Conservation (phyloP, 2,797 vertebrate species). For the Phrynocephalus forsythii region DNA sequence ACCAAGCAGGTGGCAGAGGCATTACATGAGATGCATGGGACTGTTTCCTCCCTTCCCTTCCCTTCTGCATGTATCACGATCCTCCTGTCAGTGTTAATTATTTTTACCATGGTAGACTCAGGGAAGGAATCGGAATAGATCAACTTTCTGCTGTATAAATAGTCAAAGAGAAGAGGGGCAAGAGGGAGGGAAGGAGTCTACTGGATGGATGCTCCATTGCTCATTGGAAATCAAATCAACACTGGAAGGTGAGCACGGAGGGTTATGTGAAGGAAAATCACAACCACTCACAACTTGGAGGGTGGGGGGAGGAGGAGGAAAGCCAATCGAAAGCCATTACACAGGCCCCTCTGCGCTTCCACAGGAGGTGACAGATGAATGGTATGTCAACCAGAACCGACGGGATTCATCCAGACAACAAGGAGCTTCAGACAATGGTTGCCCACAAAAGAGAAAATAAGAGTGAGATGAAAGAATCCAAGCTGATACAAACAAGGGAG, state of each 20-base stretch:
- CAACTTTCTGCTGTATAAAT: slow-evolving; percentile 59
- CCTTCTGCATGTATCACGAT: slow-evolving; percentile 33
- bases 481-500: slow-evolving; percentile 48
- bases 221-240: slow-evolving; percentile 33
- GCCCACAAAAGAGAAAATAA: slow-evolving; percentile 27
- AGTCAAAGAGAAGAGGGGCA: slow-evolving; percentile 32
- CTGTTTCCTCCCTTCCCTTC: neutral
- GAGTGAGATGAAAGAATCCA: neutral
- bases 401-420: slow-evolving; percentile 22
- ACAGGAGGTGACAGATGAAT: slow-evolving; percentile 24
- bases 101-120: slow-evolving; percentile 6
- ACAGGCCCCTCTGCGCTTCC: slow-evolving; percentile 6
- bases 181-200: slow-evolving; percentile 39
- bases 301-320: neutral
- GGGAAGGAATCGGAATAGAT: slow-evolving; percentile 54
- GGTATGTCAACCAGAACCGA: slow-evolving; percentile 6
- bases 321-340: slow-evolving; percentile 2
- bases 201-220: slow-evolving; percentile 12
- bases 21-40: neutral
- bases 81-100: slow-evolving; percentile 70
- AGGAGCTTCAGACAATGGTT: slow-evolving; percentile 45
- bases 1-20: neutral
- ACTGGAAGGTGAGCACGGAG: slow-evolving; percentile 35
- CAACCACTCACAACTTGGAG: slow-evolving; percentile 22
- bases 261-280: slow-evolving; percentile 22